Conservation (phyloP, 2,888 invertebrate genomes). For the Philereme vetulata region DNA sequence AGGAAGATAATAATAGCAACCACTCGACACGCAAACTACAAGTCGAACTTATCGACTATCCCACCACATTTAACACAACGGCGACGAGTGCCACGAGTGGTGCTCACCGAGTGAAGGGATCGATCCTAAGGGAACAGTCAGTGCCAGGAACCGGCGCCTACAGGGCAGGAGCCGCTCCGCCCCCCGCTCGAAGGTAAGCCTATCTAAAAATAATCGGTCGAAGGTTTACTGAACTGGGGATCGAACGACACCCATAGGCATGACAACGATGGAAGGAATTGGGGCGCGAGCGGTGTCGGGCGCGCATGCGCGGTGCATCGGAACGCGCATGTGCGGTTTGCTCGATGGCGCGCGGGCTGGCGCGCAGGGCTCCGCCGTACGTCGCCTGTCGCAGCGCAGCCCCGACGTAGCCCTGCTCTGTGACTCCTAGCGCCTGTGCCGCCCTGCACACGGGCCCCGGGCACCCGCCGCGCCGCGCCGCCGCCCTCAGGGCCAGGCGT, state of each 20-base stretch:
- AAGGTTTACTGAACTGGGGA: slow-evolving; percentile 26
- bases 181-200: slow-evolving; percentile 19
- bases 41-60: neutral
- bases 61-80: neutral
- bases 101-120: slow-evolving; percentile 1
- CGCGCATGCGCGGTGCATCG: slow-evolving; percentile 31
- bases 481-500: slow-evolving; percentile 23
- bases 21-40: too few species aligned
- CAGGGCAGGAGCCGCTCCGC: slow-evolving; percentile 13
- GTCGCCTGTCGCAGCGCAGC: slow-evolving; percentile 11
- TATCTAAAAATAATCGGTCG: slow-evolving; percentile 32
- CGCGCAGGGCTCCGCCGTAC: slow-evolving; percentile 39
- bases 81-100: slow-evolving; percentile 1
- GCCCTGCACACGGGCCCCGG: slow-evolving; percentile 23
- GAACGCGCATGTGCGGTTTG: slow-evolving; percentile 39
- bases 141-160: slow-evolving; percentile 33
- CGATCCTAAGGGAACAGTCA: slow-evolving; percentile 15
- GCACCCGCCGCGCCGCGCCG: slow-evolving; percentile 27
- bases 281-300: slow-evolving; percentile 28
- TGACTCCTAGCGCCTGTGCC: neutral
- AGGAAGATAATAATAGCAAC: too few species aligned
- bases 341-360: slow-evolving; percentile 25
- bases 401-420: slow-evolving; percentile 10
- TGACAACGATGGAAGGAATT: slow-evolving; percentile 19
- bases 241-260: slow-evolving; percentile 21